Base-by-base conservation (phyloP, 2,797 vertebrate genomes). In the Myotis pilosus region DNA sequence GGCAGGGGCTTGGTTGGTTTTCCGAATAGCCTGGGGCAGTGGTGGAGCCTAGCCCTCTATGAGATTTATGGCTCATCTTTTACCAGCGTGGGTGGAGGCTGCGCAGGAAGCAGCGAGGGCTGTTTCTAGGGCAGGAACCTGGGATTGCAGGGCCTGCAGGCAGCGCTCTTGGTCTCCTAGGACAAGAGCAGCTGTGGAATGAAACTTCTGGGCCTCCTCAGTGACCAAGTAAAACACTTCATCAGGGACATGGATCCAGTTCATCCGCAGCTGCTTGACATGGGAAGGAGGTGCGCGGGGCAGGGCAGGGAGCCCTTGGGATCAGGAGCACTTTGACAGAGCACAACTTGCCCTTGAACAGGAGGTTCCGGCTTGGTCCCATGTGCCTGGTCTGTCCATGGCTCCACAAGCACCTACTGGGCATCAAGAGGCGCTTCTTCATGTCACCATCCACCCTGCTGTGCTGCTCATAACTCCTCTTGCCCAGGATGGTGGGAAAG, bases 401-500 rank as follows among this genome's bases (percentile, higher is more conserved):
- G 13, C 28, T 30, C 60, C 6, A 15, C 15, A 64, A 30, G 28
- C 28, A 30, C 97, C 98, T 98, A 98, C 98, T 98, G 98, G 98
- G 98, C 98, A 98, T 98, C 98, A 99, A 98, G 97, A 98, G 98
- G 97, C 98, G 98, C 97, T 98, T 98, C 98, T 98, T 98, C 98
- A 98, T 97, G 98, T 97, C 98, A 98, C 98, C 99, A 53, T 99
- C 99, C 94, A 99, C 98, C 91, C 99, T 99, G 51, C 99, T 99
- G 98, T 99, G 99, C 97, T 99, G 99, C 83, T 99, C 99, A 0
- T 99, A 99, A 98, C 98, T 98, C 97, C 99, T 99, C 96, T 99
- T 99, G 94, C 99, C 99, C 97, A 99, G 98, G 98, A 99, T 99
- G 97, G 99, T 99, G 74, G 99, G 99, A 0, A 99, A 99, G 96